Evolutionary conservation across 1,140 invertebrate species (phyloP), one percentile per base, ranked within the genome.

Genomic region (Solenopsis fugax): DNA sequence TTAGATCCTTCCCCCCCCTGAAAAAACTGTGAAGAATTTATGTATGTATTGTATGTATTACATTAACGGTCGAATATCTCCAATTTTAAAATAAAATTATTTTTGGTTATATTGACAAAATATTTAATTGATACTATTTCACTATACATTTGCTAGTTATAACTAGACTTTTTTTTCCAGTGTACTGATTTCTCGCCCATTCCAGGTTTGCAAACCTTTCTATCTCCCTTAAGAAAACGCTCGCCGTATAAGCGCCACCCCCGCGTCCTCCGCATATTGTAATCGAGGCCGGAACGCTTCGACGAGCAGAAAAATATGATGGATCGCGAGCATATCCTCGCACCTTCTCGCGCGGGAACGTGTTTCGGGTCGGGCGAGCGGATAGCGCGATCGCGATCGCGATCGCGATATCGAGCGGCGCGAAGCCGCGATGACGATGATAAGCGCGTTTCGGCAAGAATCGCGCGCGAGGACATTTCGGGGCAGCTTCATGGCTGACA

Each of bases 401-500:
- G 29, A 7, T 82, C 37, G 71, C 29, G 52, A 54, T 45, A 24
- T 41, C 37, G 37, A 45, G 7, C 34, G 21, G 7, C 34, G 21
- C 60, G 7, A 13, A 78, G 45, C 56, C 58, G 67, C 67, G 77
- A 13, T 48, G 48, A 56, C 50, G 58, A 18, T 52, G 54, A 81
- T 56, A 56, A 69, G 81, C 41, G 71, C 41, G 50, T 73, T 84
- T 62, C 12, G 37, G 41, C 41, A 34, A 52, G 52, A 29, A 24
- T 37, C 52, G 60, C 71, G 48, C 84, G 52, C 21, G 18, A 21
- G 54, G 81, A 72, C 41, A 75, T n/a, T 75, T 76, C 56, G 75
- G 41, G 29, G 24, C 85, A 12, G 16, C 52, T 86, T 78, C 50
- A 34, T 89, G 87, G 88, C 89, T 91, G 92, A 92, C 91, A 93